Evolutionary conservation across 2,888 invertebrate genomes (phyloP), one percentile per base, ranked within the genome.

Genomic region (Dichetophora obliterata): DNA sequence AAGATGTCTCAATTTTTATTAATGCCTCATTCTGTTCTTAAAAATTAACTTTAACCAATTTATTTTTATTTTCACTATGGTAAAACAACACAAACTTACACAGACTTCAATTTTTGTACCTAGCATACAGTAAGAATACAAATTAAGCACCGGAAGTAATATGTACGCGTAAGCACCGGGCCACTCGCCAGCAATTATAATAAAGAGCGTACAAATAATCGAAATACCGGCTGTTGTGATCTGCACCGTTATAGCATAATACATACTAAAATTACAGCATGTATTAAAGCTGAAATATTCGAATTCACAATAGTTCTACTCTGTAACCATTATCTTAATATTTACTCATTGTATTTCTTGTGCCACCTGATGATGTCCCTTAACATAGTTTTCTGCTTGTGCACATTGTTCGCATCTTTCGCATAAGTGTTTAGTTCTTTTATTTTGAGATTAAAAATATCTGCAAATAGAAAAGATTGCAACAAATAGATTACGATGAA

Each of bases 251-350:
- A 74, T 74, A 4, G 54, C 27, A 9, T 59, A 50, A n/a, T 78
- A 82, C 63, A 82, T 83, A 6, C 82, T 22, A 0, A 75, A 50
- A 31, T 84, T 83, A 74, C 84, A 84, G 1, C 71, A 22, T 0
- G 63, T 16, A 16, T 81, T 80, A 34, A 81, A 83, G 0, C 84
- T 83, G 11, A 19, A 75, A 34, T 5, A 19, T 31, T n/a, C 9
- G 37, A 52, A 34, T 27, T 5, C n/a, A 24, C 3, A 22, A 24
- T 19, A 0, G 1, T 8, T 37, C 1, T 37, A 1, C 8, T 34
- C 9, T 31, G n/a, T 8, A 3, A 22, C 9, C 3, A 5, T n/a
- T 14, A 24, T 37, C 3, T 1, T 16, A 63, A 34, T 11, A 6
- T 14, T 14, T 74, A 74, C 73, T 57, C 43, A 16, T 34, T 65